Evolutionary conservation across 2,888 invertebrate genomes (phyloP).

Genomic region (Caenorhabditis afra): DNA sequence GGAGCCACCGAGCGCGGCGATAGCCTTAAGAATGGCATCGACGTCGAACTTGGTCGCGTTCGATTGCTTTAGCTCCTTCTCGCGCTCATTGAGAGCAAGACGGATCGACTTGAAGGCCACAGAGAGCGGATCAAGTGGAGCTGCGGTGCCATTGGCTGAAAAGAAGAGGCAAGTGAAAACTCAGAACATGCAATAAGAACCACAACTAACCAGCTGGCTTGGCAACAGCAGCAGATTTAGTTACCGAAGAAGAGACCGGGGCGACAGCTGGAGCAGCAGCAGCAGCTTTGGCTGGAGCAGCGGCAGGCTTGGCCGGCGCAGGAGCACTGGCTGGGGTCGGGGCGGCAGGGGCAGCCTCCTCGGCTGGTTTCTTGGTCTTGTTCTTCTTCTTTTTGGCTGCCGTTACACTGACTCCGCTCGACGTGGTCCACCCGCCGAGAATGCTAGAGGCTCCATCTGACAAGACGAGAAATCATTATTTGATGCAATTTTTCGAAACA

Average conservation of each 20-base stretch:
- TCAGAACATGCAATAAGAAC: not conserved
- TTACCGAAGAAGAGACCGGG: conserved; percentile 53
- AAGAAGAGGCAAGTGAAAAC: not conserved
- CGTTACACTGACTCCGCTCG: conserved; percentile 56
- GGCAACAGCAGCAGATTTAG: conserved; percentile 43
- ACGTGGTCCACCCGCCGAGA: conserved; percentile 77
- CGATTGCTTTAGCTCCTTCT: conserved; percentile 60
- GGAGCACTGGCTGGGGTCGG: conserved; percentile 36
- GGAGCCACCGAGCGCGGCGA: conserved; percentile 41
- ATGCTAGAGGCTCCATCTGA: conserved; percentile 74
- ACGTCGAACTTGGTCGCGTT: conserved; percentile 37
- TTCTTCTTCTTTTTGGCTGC: conserved; percentile 73
- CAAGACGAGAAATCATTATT: conserved; percentile 33
- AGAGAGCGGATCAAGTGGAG: conserved; percentile 42
- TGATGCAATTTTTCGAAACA: not conserved
- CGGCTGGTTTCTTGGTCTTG: conserved; percentile 66
- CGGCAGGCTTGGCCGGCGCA: conserved; percentile 7
- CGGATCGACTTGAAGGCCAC: conserved; percentile 48
- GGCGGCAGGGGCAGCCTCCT: conserved; percentile 1
- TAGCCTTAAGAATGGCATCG: conserved; percentile 41
- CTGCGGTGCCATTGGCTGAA: conserved; percentile 37
- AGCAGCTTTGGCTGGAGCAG: conserved; percentile 24
- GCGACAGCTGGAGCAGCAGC: conserved; percentile 55
- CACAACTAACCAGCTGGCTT: conserved; percentile 29
- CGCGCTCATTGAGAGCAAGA: conserved; percentile 66